These are phyloP conservation scores for Uloborus plumipes DNA, from an alignment of 2,888 invertebrate genomes.

Conservation along the genomic window DNA sequence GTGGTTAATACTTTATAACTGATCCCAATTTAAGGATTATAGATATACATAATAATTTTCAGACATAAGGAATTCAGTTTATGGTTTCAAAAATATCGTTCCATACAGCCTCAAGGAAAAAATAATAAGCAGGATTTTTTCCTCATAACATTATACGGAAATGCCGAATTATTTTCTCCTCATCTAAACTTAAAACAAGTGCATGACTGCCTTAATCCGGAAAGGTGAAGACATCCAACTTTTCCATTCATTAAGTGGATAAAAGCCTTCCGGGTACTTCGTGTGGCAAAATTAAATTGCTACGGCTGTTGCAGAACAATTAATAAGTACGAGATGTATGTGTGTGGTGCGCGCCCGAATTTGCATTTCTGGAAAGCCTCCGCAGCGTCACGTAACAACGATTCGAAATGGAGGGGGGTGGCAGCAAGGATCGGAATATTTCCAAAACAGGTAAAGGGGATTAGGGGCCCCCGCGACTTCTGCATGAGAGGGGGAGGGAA, in stretches of 20 bases:
- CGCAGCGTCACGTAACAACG: not conserved
- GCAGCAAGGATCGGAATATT: conserved; percentile 25
- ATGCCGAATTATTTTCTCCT: too few relatives aligned
- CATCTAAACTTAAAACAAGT: too few relatives aligned
- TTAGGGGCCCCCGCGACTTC: conserved; percentile 55
- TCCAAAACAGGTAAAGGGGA: conserved; percentile 57
- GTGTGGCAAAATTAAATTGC: conserved; percentile 54
- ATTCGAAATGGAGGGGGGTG: not conserved
- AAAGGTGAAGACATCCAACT: conserved; percentile 36
- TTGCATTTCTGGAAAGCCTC: not conserved
- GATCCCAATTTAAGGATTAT: too few relatives aligned
- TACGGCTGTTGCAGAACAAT: conserved; percentile 31
- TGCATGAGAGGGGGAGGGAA: conserved; percentile 35
- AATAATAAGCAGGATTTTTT: too few relatives aligned
- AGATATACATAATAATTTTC: too few relatives aligned
- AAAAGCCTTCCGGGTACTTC: conserved; percentile 17
- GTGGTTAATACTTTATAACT: too few relatives aligned
- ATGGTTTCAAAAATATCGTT: too few relatives aligned
- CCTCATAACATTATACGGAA: too few relatives aligned
- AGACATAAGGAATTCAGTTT: too few relatives aligned
- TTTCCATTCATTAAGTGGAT: conserved; percentile 49
- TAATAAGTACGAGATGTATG: conserved; percentile 37
- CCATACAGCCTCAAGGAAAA: too few relatives aligned
- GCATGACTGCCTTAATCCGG: not conserved
- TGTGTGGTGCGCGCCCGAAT: conserved; percentile 8